A percentile compares a stretch with the other conserved stretches of the same genome.
phyloP scores from a whole-genome alignment of 2,113 vertebrate genomes.

The Pelmatolapia mariae region DNA sequence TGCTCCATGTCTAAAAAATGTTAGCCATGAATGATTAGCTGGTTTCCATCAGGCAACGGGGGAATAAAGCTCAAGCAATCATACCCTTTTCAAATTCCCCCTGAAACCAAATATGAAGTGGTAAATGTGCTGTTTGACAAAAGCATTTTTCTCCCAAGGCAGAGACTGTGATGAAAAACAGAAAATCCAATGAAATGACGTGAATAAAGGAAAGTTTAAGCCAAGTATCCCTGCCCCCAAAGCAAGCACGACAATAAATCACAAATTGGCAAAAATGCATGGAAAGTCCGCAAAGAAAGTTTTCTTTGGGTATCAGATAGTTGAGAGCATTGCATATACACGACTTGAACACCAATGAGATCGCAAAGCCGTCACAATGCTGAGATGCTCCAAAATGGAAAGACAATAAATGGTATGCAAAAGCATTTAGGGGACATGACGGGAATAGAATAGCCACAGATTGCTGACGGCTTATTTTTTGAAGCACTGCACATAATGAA shows the following conservation, averaged over 20 bases:
- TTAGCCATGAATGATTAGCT: conserved; percentile 52
- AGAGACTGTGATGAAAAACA: conserved; percentile 48
- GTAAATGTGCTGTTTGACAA: conserved; percentile 36
- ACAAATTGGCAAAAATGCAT: conserved; percentile 41
- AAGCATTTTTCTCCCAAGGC: conserved; percentile 4
- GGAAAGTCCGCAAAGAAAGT: conserved; percentile 49
- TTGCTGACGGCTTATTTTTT: background rate
- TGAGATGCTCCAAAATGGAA: background rate
- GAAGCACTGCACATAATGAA: conserved; percentile 21
- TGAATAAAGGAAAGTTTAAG: conserved; percentile 46
- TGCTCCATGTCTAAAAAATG: conserved; percentile 54
- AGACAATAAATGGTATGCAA: background rate
- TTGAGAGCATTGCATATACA: conserved; percentile 65
- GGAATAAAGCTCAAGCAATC: conserved; percentile 61
- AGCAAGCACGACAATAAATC: conserved; percentile 46
- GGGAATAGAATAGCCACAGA: background rate
- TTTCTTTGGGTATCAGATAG: conserved; percentile 70
- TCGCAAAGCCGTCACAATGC: conserved; percentile 57
- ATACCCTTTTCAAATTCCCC: conserved; percentile 52
- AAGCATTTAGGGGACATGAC: background rate
- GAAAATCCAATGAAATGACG: conserved; percentile 42
- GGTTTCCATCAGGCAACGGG: conserved; percentile 67
- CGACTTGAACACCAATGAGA: conserved; percentile 62
- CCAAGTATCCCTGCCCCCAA: conserved; percentile 18
- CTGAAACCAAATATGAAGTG: conserved; percentile 65